Evolutionary conservation across 2,888 invertebrate genomes (phyloP), one percentile per base, ranked within the genome.

Genomic region (Myopa testacea): DNA sequence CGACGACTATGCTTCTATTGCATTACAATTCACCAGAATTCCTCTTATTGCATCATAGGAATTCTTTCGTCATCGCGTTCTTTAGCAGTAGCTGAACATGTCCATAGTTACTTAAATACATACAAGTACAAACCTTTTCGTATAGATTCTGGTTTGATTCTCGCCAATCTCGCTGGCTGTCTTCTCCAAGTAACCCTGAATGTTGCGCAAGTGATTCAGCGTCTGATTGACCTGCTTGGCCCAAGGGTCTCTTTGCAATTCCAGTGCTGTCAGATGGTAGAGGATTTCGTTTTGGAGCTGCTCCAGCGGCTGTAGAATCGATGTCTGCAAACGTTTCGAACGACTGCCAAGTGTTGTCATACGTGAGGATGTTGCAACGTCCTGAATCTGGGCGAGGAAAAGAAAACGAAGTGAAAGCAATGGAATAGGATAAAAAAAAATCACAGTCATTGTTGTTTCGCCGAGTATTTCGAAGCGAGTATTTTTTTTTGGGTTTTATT

Each of bases 151-250:
- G 83, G 90, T 90, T 89, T 93, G 93, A 91, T 93, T 92, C 83
- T 92, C 91, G 75, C 94, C 93, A 83, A 95, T 93, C 82, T 92
- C 91, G 72, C 92, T 92, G 52, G 94, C 94, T 83, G 94, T 93
- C 84, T 92, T 93, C 84, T 94, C 93, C 80, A 95, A 91, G 88
- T 93, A 94, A 86, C 92, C 93, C 87, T 95, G 95, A 69, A 95
- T 93, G n/a, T 93, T 93, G 84, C 93, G 93, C 82, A 95, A 91
- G 85, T 95, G 94, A 77, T 92, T 92, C 7, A 95, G 89, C 0
- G 94, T 94, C 82, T 94, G 93, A 87, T 95, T 94, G 78, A 89
- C 89, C 89, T 94, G 93, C 79, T 92, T 92, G 81, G 93, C 92
- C 84, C 95, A 92, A 0, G 95, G 95, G 83, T 92, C 91, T 82